These are phyloP conservation scores for Drosophila diplacantha DNA, from an alignment of 2,888 invertebrate genomes.

Conservation along the genomic window DNA sequence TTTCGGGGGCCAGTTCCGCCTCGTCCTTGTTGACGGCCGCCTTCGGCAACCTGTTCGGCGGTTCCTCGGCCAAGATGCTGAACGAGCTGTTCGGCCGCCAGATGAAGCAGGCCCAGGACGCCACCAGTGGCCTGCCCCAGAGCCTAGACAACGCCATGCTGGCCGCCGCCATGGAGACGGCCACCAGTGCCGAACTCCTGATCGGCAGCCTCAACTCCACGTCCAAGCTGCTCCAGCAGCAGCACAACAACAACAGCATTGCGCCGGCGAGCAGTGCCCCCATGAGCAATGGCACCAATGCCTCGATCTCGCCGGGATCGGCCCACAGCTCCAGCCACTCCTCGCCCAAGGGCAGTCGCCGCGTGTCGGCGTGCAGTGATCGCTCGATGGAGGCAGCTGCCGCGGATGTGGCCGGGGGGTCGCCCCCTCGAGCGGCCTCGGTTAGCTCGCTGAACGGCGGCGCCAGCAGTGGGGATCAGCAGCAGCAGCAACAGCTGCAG, in stretches of 20 bases:
- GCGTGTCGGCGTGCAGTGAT: constrained; percentile 74
- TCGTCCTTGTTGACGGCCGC: constrained; percentile 73
- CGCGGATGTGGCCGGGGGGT: constrained; percentile 60
- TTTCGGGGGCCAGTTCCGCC: constrained; percentile 62
- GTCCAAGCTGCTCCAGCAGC: constrained; percentile 68
- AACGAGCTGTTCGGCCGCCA: constrained; percentile 92
- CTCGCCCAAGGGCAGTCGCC: constrained; percentile 56
- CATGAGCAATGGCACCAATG: constrained; percentile 45
- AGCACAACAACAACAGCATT: constrained; percentile 61
- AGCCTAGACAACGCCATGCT: constrained; percentile 79
- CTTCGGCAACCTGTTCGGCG: constrained; percentile 81
- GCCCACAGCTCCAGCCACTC: constrained; percentile 49
- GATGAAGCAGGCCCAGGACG: constrained; percentile 84
- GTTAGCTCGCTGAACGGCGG: constrained; percentile 56
- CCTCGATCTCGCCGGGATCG: constrained; percentile 56
- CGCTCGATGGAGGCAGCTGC: constrained; percentile 78
- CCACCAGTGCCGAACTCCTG: constrained; percentile 76
- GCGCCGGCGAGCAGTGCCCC: constrained; percentile 49
- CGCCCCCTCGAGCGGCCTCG: constrained; percentile 63
- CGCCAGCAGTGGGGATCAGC: constrained; percentile 55
- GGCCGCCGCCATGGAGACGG: constrained; percentile 77
- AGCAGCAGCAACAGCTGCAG: constrained; percentile 66
- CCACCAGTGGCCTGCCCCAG: constrained; percentile 78
- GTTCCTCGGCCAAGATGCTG: constrained; percentile 92
- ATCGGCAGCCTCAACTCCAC: constrained; percentile 70